These are phyloP conservation scores for Drosophila merina DNA, from an alignment of 2,888 invertebrate genomes.

Conservation along the genomic window DNA sequence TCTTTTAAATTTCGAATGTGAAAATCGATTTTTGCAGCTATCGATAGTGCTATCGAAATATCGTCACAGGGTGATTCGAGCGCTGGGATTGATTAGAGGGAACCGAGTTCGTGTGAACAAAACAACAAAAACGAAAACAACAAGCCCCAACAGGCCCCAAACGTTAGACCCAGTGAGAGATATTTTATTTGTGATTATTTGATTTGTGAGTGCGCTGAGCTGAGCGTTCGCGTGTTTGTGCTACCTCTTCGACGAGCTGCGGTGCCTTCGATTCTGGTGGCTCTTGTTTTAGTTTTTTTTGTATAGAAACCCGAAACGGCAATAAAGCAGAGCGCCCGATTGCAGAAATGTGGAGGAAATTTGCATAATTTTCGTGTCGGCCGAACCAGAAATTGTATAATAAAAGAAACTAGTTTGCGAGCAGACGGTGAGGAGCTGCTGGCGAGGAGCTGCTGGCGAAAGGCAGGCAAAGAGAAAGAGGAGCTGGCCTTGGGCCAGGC, in stretches of 20 bases:
- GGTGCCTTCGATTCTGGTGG: conserved; percentile 7
- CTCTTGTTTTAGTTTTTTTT: conserved; percentile 15
- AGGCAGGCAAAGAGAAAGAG: background rate
- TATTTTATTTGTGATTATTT: background rate
- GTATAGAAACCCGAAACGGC: conserved; percentile 14
- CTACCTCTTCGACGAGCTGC: conserved; percentile 8
- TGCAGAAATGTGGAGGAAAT: conserved; percentile 29
- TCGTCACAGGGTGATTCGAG: no score
- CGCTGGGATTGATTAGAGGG: no score
- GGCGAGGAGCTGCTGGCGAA: background rate
- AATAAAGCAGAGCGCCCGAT: conserved; percentile 18
- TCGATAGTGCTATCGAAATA: no score
- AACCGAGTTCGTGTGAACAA: background rate
- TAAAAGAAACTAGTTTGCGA: conserved; percentile 16
- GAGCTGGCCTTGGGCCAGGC: conserved; percentile 23
- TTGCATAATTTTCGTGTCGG: conserved; percentile 40
- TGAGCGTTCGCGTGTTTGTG: conserved; percentile 20
- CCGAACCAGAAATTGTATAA: conserved; percentile 29
- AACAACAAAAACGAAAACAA: conserved; percentile 2
- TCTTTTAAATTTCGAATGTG: no score
- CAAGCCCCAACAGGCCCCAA: background rate
- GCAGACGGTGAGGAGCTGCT: background rate
- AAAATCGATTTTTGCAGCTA: no score
- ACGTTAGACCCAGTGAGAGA: background rate
- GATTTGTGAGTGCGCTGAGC: conserved; percentile 14